phyloP scores from a whole-genome alignment of 35 echinoderm and acorn worm species.

The Hemicentrotus pulcherrimus region DNA sequence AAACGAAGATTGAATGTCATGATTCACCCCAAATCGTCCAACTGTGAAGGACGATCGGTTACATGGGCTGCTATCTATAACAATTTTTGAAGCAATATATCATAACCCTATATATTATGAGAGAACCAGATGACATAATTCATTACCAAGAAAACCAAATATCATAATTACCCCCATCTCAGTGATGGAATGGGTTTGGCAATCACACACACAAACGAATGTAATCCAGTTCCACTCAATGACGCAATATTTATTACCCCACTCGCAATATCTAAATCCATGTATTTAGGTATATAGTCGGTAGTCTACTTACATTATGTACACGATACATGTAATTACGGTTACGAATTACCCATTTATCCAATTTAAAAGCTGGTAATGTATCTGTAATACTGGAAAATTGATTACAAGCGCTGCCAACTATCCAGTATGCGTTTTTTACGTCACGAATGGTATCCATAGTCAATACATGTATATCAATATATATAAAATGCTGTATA shows the following conservation, averaged over 20 bases:
- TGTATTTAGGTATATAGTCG: background rate
- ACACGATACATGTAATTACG: background rate
- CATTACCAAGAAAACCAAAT: background rate
- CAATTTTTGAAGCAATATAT: background rate
- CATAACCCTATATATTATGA: background rate
- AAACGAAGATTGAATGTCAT: background rate
- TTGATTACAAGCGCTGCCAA: too few relatives aligned
- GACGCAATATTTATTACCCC: background rate
- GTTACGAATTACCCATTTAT: background rate
- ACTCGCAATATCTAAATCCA: background rate
- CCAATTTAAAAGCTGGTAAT: background rate
- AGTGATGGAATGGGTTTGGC: background rate
- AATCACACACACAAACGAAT: background rate
- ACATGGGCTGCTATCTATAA: background rate
- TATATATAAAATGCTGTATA: too few relatives aligned
- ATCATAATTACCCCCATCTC: background rate
- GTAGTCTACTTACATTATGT: too few relatives aligned
- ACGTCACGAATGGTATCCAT: too few relatives aligned
- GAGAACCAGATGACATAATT: background rate
- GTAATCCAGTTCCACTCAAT: background rate
- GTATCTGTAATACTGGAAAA: too few relatives aligned
- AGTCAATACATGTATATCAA: too few relatives aligned
- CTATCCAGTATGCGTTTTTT: too few relatives aligned
- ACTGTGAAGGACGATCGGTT: background rate
- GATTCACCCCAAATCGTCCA: background rate